phyloP scores from a whole-genome alignment of 2,113 vertebrate species.

The Aplodontia rufa region DNA sequence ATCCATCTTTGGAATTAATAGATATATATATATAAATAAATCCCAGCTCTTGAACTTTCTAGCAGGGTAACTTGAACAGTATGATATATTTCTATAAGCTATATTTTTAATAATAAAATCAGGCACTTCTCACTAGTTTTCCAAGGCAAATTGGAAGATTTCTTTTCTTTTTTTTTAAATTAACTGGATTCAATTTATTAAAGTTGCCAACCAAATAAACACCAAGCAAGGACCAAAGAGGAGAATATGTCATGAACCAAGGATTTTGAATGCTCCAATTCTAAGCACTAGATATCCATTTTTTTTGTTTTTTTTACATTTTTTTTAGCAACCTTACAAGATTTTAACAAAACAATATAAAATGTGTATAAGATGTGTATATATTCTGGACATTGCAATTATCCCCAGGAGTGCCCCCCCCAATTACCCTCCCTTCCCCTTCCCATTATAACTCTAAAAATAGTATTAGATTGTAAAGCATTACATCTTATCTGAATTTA shows the following conservation, averaged over 20 bases:
- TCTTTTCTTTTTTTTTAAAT: too few relatives aligned
- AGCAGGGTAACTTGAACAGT: not conserved
- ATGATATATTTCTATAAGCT: not conserved
- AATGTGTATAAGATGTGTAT: too few relatives aligned
- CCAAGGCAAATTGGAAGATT: too few relatives aligned
- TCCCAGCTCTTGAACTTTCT: not conserved
- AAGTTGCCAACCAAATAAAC: slow-evolving; percentile 46
- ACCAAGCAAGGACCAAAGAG: not conserved
- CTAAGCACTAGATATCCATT: not conserved
- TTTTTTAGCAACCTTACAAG: too few relatives aligned
- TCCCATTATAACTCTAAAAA: too few relatives aligned
- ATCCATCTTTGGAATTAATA: not conserved
- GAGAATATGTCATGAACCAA: not conserved
- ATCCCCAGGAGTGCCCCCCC: too few relatives aligned
- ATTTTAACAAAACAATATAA: too few relatives aligned
- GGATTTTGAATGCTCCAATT: not conserved
- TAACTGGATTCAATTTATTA: slow-evolving; percentile 40
- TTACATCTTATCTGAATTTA: too few relatives aligned
- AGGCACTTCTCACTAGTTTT: not conserved
- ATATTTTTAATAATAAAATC: not conserved
- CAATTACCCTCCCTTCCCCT: too few relatives aligned
- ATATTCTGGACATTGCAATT: too few relatives aligned
- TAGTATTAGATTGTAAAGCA: too few relatives aligned
- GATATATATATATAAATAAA: not conserved
- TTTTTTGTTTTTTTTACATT: too few relatives aligned